Base-by-base conservation (phyloP, 2,888 invertebrate genomes). In the Dryocosmus kuriphilus region DNA sequence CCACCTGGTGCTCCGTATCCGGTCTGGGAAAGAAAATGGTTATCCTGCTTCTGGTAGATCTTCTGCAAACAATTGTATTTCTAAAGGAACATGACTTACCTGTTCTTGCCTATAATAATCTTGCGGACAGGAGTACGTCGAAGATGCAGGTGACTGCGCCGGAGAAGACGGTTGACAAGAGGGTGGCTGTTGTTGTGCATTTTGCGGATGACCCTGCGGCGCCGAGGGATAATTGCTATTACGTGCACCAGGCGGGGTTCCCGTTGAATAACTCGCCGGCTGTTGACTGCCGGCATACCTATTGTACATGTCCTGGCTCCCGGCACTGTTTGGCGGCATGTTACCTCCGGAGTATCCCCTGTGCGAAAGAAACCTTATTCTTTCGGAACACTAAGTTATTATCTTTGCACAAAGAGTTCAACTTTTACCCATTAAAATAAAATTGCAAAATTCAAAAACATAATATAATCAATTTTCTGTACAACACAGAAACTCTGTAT, bases 111-210 rank as follows among this genome's bases (percentile, higher is more conserved):
- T 88, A 85, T 92, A 92, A 86, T 93, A 93, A 74, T 93, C 93
- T 83, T 92, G 92, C 80, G 92, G 92, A 86, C 90, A 89, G 77
- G 91, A 88, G 81, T 90, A 91, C 57, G 90, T 89, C 19, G 89
- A 84, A 65, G 94, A 94, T 83, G 94, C 93, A 75, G 95, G 94
- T 82, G 95, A 95, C 88, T 96, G 95, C 86, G 96, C 95, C 88
- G 96, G 96, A 90, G 93, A 92, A 88, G 96, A 96, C 88, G 96
- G 95, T 88, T 95, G 96, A 77, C 82, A 84, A 93, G 96, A 95
- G 92, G 95, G 95, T 86, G 95, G 95, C 81, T 94, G 94, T 92
- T 93, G 93, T 90, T 93, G 93, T 82, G 92, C 91, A 83, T 91
- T 92, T 80, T 92, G 90, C 77, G 93, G 93, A 89, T 92, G 93